Evolutionary conservation across 2,113 vertebrate genomes (phyloP), one percentile per base, ranked within the genome.

Genomic region (Illadopsis cleaveri): DNA sequence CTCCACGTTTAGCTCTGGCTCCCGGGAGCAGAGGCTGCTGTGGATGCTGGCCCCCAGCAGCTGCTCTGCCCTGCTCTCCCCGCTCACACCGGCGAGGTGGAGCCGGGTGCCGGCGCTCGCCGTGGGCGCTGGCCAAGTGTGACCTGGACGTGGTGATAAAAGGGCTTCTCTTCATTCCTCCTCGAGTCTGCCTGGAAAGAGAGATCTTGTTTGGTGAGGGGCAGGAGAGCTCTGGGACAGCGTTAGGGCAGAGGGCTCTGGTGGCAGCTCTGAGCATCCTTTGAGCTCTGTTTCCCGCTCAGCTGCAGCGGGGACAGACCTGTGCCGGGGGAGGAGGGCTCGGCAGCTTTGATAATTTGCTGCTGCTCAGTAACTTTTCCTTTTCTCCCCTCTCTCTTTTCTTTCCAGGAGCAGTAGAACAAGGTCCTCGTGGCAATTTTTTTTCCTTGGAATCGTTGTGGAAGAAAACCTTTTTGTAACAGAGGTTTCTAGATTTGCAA

Each of bases 401-500:
- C 92, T 28, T 86, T 95, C 5, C 97, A 99, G 99, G 99, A 99
- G 98, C 99, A 99, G 98, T 99, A 99, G 98, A 98, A 98, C 97
- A 89, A 94, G 38, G 62, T 93, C 96, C 85, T 65, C 72, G 56
- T 64, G 60, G 91, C 94, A 69, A 70, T 78, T 78, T 94, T 76
- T 60, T 53, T 77, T 93, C 93, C 98, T 98, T 88, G 96, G 98
- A 99, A 98, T 98, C 98, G 97, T 98, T 97, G 98, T 98, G 98
- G 96, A 96, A 98, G 97, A 86, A 97, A 97, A 98, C 98, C 98
- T 98, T 98, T 99, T 99, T 98, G 98, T 98, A 98, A 98, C 98
- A 98, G 98, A 98, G 98, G 98, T 98, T 99, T 99, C 97, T 99
- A 99, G 99, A 99, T 99, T 99, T 99, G 98, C 99, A 98, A 98